Percentiles rank a stretch among this genome's conserved stretches.
These are phyloP conservation scores for Apteryx owenii DNA, from an alignment of 2,113 vertebrate species.

Conservation along the genomic window DNA sequence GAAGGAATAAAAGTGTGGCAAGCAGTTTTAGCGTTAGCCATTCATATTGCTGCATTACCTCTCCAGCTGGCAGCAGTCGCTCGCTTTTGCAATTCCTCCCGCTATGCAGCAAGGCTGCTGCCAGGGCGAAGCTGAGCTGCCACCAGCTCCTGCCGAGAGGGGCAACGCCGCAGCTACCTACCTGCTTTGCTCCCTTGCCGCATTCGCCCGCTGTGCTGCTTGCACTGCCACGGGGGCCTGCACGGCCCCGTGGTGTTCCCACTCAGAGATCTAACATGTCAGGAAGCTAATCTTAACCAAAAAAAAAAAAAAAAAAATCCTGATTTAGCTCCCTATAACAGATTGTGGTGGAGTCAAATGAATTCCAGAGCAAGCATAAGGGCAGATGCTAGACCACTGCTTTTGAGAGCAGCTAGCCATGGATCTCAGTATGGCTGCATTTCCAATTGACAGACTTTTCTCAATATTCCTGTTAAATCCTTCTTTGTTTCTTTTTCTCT, in stretches of 20 bases:
- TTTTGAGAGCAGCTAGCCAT: not conserved
- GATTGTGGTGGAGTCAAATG: no score
- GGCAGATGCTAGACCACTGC: not conserved
- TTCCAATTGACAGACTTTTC: no score
- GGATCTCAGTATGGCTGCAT: not conserved
- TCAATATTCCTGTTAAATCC: not conserved
- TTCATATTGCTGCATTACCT: accelerated
- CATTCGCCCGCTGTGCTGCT: no score
- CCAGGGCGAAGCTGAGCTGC: not conserved
- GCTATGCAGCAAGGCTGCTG: accelerated
- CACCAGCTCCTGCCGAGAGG: not conserved
- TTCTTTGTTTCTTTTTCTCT: not conserved
- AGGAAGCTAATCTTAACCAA: no score
- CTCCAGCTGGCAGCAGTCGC: not conserved
- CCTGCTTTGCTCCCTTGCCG: not conserved
- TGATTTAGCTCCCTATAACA: no score
- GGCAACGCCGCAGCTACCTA: not conserved
- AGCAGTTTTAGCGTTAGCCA: not conserved
- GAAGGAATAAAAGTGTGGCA: not conserved
- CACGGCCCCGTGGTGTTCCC: no score
- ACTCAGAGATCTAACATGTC: no score
- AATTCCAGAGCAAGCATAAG: no score
- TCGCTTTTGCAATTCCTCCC: accelerated
- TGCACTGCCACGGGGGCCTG: not conserved
- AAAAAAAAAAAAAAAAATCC: no score